Conservation (phyloP, 2,113 vertebrate genomes). For the Ahaetulla prasina region DNA sequence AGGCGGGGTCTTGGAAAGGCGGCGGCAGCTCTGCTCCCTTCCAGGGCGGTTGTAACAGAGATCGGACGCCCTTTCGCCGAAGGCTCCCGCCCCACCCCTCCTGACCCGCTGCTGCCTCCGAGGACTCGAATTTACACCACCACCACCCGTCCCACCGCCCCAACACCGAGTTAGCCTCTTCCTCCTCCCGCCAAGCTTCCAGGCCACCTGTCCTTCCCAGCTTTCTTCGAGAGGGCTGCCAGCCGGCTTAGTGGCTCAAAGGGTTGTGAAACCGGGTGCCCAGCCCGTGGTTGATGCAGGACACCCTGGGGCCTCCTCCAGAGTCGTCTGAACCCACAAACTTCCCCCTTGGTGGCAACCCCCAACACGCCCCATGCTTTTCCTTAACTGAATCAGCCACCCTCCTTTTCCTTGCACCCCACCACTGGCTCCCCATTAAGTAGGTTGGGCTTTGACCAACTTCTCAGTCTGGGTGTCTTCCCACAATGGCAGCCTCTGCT, state of each 20-base stretch:
- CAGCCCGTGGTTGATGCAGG: no score
- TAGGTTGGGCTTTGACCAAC: background rate
- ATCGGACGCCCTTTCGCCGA: no score
- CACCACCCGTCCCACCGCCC: fast-evolving
- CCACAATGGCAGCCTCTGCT: no score
- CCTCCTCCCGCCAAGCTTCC: background rate
- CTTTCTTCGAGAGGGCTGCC: background rate
- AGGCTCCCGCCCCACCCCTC: background rate
- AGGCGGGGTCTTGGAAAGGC: background rate
- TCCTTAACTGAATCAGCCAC: no score
- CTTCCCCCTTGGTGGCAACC: background rate
- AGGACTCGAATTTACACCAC: background rate
- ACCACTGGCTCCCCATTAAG: no score
- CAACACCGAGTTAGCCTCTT: background rate
- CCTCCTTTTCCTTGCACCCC: background rate
- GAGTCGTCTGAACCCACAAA: fast-evolving
- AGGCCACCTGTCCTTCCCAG: background rate
- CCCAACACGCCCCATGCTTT: background rate
- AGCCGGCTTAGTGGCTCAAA: no score
- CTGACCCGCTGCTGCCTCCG: no score
- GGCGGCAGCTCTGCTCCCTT: background rate
- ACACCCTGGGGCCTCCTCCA: background rate
- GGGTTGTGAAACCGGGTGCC: no score
- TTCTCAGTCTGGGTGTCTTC: background rate
- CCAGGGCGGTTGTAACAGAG: background rate